Conservation (phyloP, 92 coral and sea anemone genomes). For the Bergia puertoricense region DNA sequence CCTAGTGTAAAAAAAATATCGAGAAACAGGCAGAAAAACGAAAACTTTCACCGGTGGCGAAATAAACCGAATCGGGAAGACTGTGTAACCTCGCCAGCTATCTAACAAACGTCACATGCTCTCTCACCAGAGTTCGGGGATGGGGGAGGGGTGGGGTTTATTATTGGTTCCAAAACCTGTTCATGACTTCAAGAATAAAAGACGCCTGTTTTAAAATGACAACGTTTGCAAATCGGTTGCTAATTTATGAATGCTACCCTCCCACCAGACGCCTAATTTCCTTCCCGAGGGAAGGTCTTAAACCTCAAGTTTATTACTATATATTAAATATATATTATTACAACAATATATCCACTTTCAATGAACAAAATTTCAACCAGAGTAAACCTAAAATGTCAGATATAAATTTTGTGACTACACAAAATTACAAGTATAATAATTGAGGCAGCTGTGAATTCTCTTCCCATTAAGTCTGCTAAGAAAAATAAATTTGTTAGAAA, state of each 20-base stretch:
- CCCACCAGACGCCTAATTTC: no score
- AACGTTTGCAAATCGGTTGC: no score
- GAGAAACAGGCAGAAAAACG: not conserved
- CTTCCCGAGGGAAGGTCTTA: no score
- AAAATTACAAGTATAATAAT: not conserved
- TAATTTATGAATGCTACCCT: no score
- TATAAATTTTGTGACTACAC: not conserved
- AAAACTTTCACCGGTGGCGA: not conserved
- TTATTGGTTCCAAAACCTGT: no score
- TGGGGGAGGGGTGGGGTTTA: no score
- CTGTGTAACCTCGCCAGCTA: constrained; percentile 36
- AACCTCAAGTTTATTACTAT: no score
- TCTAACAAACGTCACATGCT: constrained; percentile 2
- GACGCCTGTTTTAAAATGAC: no score
- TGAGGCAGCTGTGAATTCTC: not conserved
- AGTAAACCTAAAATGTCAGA: not conserved
- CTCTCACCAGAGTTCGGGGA: no score
- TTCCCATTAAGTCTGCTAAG: not conserved
- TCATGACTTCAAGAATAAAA: no score
- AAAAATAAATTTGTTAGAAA: not conserved
- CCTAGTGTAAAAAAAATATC: no score
- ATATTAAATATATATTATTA: not conserved
- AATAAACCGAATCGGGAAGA: constrained; percentile 12
- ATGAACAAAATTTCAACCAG: not conserved
- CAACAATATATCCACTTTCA: not conserved